Percentiles rank a stretch among this genome's conserved stretches.
phyloP scores from a whole-genome alignment of 2,797 vertebrate species.

The Macropodus opercularis region DNA sequence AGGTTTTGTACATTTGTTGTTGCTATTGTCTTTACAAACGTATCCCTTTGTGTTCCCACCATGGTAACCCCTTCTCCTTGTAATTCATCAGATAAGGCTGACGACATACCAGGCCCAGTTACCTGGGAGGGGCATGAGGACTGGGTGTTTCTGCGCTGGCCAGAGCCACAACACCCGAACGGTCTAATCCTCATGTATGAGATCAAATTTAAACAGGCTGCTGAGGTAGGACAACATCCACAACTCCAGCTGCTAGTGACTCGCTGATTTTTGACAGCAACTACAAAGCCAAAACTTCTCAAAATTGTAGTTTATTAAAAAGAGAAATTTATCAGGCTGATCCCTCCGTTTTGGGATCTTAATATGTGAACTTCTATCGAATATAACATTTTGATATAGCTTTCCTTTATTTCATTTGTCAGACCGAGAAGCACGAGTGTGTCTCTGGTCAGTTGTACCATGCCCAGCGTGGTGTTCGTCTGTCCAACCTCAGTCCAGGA shows the following conservation, averaged over 20 bases:
- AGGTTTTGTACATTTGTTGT: neutral
- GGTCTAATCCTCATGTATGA: conserved; percentile 97
- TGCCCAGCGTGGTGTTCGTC: conserved; percentile 84
- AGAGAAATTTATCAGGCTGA: too few species aligned
- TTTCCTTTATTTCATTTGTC: conserved; percentile 2
- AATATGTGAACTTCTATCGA: neutral
- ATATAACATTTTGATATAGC: too few species aligned
- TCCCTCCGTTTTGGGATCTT: too few species aligned
- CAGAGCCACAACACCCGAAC: conserved; percentile 89
- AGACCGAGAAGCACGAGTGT: conserved; percentile 91
- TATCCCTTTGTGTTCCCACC: neutral
- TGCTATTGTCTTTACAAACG: neutral
- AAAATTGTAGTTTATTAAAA: neutral
- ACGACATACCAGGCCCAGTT: conserved; percentile 91
- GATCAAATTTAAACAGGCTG: conserved; percentile 89
- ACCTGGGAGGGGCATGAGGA: conserved; percentile 88
- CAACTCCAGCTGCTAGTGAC: neutral
- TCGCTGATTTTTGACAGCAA: neutral
- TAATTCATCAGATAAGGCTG: conserved; percentile 87
- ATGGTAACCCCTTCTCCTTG: conserved; percentile 1
- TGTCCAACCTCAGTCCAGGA: conserved; percentile 90
- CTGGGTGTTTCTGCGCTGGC: conserved; percentile 90
- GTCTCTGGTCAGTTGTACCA: conserved; percentile 90
- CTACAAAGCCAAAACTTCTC: neutral
- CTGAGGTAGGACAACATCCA: conserved; percentile 84